Evolutionary conservation across 35 echinoderm and acorn worm species (phyloP).

Genomic region (Stichopus chloronotus): DNA sequence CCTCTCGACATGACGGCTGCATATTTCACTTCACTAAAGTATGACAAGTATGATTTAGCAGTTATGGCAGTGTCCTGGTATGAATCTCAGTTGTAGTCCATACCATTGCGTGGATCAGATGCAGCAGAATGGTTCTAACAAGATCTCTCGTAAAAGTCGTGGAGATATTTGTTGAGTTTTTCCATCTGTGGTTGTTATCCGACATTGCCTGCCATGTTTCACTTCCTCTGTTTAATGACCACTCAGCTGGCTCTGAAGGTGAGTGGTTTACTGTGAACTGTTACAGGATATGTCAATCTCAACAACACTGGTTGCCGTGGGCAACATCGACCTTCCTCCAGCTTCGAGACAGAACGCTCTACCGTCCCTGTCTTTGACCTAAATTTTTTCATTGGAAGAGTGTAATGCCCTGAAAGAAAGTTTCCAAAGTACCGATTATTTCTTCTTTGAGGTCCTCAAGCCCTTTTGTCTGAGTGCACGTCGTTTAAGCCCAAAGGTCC

Average conservation of each 20-base stretch:
- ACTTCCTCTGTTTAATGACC: not conserved
- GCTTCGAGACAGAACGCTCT: not conserved
- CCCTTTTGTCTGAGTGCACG: not conserved
- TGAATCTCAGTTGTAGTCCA: not conserved
- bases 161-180: not conserved
- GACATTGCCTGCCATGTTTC: not conserved
- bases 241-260: not conserved
- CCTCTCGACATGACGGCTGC: no score
- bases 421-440: not conserved
- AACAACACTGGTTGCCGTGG: not conserved
- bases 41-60: not conserved
- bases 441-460: not conserved
- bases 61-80: not conserved
- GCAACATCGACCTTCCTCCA: not conserved
- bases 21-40: not conserved
- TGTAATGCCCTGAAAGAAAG: slow-evolving; percentile 23
- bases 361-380: slow-evolving; percentile 4
- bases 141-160: not conserved
- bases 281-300: not conserved
- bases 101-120: not conserved
- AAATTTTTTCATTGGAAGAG: slow-evolving; percentile 1
- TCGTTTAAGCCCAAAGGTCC: not conserved
- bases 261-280: not conserved
- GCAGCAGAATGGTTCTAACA: not conserved
- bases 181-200: not conserved